These are phyloP conservation scores for Sesamia inferens DNA, from an alignment of 2,888 invertebrate species.

Conservation along the genomic window DNA sequence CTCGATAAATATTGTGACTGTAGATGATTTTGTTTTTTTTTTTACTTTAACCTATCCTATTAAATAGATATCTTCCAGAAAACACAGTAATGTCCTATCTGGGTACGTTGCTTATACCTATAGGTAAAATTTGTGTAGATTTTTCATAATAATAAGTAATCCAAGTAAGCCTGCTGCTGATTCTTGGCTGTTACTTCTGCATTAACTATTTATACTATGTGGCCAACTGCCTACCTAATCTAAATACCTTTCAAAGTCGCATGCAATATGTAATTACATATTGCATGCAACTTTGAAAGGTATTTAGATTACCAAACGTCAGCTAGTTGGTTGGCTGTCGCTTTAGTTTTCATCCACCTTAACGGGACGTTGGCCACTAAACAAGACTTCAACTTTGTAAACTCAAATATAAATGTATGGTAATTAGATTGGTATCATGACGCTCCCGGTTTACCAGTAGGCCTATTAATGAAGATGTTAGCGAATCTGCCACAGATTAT, in stretches of 20 bases:
- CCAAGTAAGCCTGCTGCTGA: background rate
- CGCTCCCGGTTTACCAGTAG: constrained; percentile 12
- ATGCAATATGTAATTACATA: too few relatives aligned
- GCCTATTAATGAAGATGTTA: constrained; percentile 48
- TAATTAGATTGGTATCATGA: constrained; percentile 13
- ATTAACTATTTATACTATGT: background rate
- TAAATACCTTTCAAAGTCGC: too few relatives aligned
- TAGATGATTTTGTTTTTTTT: background rate
- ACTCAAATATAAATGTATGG: constrained; percentile 3
- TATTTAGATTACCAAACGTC: constrained; percentile 17
- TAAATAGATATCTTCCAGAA: background rate
- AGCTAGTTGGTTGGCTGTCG: background rate
- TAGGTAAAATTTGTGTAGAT: background rate
- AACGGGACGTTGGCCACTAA: background rate
- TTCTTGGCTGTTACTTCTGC: background rate
- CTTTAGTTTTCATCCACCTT: constrained; percentile 15
- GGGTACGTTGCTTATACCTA: background rate
- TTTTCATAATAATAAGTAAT: background rate
- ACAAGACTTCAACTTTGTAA: constrained; percentile 1
- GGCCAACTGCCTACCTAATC: background rate
- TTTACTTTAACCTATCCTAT: background rate
- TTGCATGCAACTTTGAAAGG: constrained; percentile 21
- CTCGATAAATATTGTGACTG: background rate
- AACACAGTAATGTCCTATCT: background rate
- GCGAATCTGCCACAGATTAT: constrained; percentile 69